phyloP scores from a whole-genome alignment of 1,140 invertebrate genomes.

The Ceratitis capitata region DNA sequence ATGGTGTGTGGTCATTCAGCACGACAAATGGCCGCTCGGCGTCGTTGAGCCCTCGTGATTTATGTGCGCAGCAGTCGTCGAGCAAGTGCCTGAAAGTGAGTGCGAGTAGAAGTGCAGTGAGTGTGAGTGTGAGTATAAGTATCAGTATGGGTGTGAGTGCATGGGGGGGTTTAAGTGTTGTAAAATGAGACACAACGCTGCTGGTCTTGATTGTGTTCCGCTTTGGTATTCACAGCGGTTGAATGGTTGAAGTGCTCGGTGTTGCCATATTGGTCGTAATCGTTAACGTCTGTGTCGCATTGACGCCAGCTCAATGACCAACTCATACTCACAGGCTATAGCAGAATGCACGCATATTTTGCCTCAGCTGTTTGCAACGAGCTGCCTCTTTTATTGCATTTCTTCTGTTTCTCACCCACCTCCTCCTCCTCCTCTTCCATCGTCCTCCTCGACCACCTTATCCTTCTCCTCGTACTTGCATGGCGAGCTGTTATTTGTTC shows the following conservation, averaged over 20 bases:
- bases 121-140: neutral
- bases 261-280: conserved; percentile 15
- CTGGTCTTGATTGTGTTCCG: conserved; percentile 2
- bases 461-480: too few species aligned
- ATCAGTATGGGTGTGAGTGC: neutral
- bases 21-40: conserved; percentile 18
- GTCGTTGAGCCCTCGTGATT: conserved; percentile 34
- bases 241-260: neutral
- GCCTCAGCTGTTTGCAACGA: too few species aligned
- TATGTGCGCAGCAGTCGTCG: neutral
- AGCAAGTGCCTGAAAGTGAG: too few species aligned
- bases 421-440: too few species aligned
- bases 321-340: neutral
- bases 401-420: too few species aligned
- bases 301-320: neutral
- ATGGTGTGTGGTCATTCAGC: conserved; percentile 32
- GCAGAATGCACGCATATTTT: too few species aligned
- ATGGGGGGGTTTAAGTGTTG: neutral
- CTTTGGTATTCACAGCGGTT: neutral
- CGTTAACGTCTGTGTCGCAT: conserved; percentile 27
- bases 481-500: neutral
- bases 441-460: neutral
- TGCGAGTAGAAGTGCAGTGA: too few species aligned
- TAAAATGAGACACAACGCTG: neutral
- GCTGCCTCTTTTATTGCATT: too few species aligned